These are phyloP conservation scores for Acanthurus leucopareius DNA, from an alignment of 2,797 vertebrate genomes.

Conservation along the genomic window DNA sequence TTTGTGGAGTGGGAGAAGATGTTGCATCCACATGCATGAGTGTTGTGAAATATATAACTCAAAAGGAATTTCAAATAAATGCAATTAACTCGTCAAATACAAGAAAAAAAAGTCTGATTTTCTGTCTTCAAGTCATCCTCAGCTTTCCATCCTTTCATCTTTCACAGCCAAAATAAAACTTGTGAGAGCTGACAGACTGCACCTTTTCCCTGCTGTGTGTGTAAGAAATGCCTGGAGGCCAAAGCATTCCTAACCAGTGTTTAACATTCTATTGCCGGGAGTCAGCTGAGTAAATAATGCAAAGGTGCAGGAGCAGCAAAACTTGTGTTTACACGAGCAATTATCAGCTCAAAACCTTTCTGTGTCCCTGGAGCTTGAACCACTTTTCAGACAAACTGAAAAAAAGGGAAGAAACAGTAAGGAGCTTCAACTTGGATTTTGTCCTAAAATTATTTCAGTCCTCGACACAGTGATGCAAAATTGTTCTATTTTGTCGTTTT, in stretches of 20 bases:
- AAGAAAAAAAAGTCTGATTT: neutral
- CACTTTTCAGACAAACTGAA: slow-evolving; percentile 37
- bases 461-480: no score
- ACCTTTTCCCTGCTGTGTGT: slow-evolving; percentile 49
- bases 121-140: slow-evolving; percentile 36
- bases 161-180: slow-evolving; percentile 28
- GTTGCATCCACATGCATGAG: slow-evolving; percentile 6
- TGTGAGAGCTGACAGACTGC: slow-evolving; percentile 45
- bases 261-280: slow-evolving; percentile 69
- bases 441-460: neutral
- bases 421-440: slow-evolving; percentile 10
- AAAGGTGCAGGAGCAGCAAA: slow-evolving; percentile 65
- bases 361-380: slow-evolving; percentile 54
- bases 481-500: no score
- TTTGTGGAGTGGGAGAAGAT: neutral
- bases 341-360: slow-evolving; percentile 69
- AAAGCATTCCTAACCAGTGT: slow-evolving; percentile 60
- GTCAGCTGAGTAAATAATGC: slow-evolving; percentile 76
- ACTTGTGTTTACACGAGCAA: slow-evolving; percentile 75
- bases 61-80: slow-evolving; percentile 16
- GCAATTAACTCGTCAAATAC: slow-evolving; percentile 36
- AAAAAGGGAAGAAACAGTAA: slow-evolving; percentile 25
- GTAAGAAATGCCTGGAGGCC: slow-evolving; percentile 62
- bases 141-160: slow-evolving; percentile 46
- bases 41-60: neutral